Conservation (phyloP, 2,888 invertebrate species). For the Tachina fera region DNA sequence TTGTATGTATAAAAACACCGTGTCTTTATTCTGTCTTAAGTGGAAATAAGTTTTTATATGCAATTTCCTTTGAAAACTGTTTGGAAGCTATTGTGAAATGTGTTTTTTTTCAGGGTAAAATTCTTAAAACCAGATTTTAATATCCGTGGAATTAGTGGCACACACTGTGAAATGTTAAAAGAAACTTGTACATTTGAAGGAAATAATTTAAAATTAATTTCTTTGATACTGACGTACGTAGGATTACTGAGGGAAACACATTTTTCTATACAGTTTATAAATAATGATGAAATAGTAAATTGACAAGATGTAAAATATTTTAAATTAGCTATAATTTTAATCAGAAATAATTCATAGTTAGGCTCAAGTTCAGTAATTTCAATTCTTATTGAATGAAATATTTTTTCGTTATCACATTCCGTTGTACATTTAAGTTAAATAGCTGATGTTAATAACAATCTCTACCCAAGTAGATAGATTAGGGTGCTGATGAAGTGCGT, state of each 20-base stretch:
- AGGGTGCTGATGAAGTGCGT: too few species aligned
- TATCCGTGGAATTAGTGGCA: conserved; percentile 12
- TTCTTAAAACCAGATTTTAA: conserved; percentile 19
- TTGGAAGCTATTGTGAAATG: background rate
- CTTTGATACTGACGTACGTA: background rate
- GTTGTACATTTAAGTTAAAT: too few species aligned
- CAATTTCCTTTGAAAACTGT: conserved; percentile 27
- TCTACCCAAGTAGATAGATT: too few species aligned
- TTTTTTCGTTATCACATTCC: too few species aligned
- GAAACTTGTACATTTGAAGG: background rate
- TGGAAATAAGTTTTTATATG: conserved; percentile 17
- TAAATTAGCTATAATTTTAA: too few species aligned
- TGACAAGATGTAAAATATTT: too few species aligned
- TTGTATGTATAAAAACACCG: background rate
- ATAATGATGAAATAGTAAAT: background rate
- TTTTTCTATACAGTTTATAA: background rate
- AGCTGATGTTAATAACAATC: too few species aligned
- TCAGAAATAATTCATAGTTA: too few species aligned
- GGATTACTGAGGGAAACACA: background rate
- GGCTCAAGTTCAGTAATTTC: too few species aligned
- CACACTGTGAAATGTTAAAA: background rate
- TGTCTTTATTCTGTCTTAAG: background rate
- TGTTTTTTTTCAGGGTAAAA: background rate
- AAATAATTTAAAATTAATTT: background rate
- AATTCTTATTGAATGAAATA: too few species aligned